A percentile compares a stretch with the other conserved stretches of the same genome.
These are phyloP conservation scores for Petrolisthes manimaculis DNA, from an alignment of 2,888 invertebrate genomes.

Conservation along the genomic window DNA sequence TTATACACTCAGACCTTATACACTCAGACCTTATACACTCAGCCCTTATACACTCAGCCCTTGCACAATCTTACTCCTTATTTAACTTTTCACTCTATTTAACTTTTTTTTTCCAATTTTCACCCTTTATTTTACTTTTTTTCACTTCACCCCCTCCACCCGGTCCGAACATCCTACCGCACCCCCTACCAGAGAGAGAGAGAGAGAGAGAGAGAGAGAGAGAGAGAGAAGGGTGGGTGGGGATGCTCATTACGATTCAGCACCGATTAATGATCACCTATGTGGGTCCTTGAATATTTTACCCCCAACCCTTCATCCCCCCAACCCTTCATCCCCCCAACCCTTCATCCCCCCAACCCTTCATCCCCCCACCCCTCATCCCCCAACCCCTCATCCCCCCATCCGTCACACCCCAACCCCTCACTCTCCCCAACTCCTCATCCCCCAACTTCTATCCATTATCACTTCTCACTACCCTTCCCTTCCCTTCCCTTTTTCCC, in stretches of 20 bases:
- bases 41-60: too few species aligned
- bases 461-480: not conserved
- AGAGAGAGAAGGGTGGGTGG: constrained; percentile 33
- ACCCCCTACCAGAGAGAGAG: not conserved
- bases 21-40: too few species aligned
- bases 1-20: too few species aligned
- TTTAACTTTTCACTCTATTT: constrained; percentile 13
- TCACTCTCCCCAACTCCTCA: not conserved
- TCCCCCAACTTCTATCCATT: not conserved
- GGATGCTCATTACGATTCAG: constrained; percentile 52
- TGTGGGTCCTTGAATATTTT: constrained; percentile 49
- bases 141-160: not conserved
- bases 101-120: not conserved
- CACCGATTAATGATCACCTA: constrained; percentile 53
- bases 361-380: not conserved
- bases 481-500: not conserved
- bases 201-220: not conserved
- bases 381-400: not conserved
- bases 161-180: not conserved
- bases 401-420: too few species aligned
- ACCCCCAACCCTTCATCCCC: constrained; percentile 16
- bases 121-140: not conserved
- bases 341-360: not conserved
- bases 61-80: not conserved
- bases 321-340: not conserved